Evolutionary conservation across 2,113 vertebrate genomes (phyloP).

Genomic region (Raja brachyura): DNA sequence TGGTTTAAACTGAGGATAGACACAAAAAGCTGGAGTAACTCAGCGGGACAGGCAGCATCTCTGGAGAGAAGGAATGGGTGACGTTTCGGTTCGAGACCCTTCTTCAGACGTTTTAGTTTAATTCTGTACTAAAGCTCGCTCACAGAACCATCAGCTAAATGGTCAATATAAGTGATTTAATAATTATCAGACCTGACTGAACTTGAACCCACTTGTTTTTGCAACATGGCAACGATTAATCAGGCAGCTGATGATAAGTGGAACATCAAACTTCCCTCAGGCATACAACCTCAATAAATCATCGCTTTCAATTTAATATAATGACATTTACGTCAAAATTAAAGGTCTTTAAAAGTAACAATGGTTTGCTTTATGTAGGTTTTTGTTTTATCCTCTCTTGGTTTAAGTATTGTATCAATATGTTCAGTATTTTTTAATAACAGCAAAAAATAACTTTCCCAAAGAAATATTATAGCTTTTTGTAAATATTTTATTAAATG

Average conservation of each 20-base stretch:
- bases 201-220: slow-evolving; percentile 19
- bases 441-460: neutral
- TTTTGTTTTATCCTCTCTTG: neutral
- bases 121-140: no score
- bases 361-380: neutral
- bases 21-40: no score
- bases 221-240: neutral
- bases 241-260: slow-evolving; percentile 7
- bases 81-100: no score
- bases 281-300: neutral
- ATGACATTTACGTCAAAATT: neutral
- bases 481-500: neutral
- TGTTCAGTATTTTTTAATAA: neutral
- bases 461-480: neutral
- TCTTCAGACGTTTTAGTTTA: neutral
- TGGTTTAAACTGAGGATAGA: no score
- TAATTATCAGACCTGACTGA: slow-evolving; percentile 6
- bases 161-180: neutral
- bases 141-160: neutral
- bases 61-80: no score
- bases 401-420: neutral
- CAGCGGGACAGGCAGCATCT: no score
- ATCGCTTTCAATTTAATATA: neutral
- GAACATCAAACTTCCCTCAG: neutral
- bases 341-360: neutral